phyloP scores from a whole-genome alignment of 2,113 vertebrate species.

The Toxotes jaculatrix region DNA sequence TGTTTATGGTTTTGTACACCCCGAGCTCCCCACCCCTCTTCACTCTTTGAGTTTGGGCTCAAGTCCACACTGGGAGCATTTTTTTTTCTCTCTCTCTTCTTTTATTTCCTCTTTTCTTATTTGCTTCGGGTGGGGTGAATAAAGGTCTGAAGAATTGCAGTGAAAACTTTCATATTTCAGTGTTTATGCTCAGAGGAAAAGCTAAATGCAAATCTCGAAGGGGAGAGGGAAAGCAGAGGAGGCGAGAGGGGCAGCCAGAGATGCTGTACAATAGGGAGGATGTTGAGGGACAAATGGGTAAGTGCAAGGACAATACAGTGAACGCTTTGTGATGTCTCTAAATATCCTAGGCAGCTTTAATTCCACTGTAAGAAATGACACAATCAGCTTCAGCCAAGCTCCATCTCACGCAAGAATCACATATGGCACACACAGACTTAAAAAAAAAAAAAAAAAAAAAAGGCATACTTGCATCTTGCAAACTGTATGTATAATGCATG shows the following conservation, averaged over 20 bases:
- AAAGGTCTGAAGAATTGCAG: slow-evolving; percentile 56
- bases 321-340: slow-evolving; percentile 35
- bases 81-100: neutral
- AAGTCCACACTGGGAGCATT: slow-evolving; percentile 51
- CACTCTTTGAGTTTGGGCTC: slow-evolving; percentile 51
- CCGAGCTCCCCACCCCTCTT: slow-evolving; percentile 2
- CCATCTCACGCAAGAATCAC: neutral
- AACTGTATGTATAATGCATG: slow-evolving; percentile 37
- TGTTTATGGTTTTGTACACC: slow-evolving; percentile 63
- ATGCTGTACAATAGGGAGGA: slow-evolving; percentile 29
- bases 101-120: slow-evolving; percentile 1
- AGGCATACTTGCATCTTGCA: slow-evolving; percentile 1
- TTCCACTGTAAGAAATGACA: slow-evolving; percentile 32
- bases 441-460: slow-evolving; percentile 12
- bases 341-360: slow-evolving; percentile 33
- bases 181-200: slow-evolving; percentile 53
- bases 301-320: slow-evolving; percentile 39
- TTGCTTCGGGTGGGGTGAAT: slow-evolving; percentile 56
- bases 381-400: slow-evolving; percentile 26
- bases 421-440: neutral
- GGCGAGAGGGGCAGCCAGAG: slow-evolving; percentile 18
- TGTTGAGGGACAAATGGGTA: slow-evolving; percentile 40
- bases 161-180: slow-evolving; percentile 62
- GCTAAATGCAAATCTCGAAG: slow-evolving; percentile 62
- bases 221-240: slow-evolving; percentile 12